Conservation (phyloP, 2,797 vertebrate species). For the Halcyon chelicuti region DNA sequence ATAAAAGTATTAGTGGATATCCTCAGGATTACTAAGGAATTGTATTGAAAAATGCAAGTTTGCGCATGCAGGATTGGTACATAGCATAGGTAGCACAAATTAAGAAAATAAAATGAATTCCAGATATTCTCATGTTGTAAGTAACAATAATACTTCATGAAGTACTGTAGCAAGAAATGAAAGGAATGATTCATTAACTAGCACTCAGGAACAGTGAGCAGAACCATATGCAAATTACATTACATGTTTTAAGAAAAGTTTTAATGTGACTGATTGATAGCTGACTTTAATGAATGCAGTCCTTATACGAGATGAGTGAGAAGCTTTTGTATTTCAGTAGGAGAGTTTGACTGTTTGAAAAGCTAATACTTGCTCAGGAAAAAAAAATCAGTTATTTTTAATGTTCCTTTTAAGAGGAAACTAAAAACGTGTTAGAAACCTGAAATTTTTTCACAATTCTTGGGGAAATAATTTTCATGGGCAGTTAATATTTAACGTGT, state of each 20-base stretch:
- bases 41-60: background rate
- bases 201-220: background rate
- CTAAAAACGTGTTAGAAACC: background rate
- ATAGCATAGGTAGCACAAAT: background rate
- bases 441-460: background rate
- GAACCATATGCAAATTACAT: background rate
- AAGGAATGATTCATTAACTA: background rate
- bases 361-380: background rate
- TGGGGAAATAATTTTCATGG: background rate
- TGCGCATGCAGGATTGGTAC: background rate
- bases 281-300: slow-evolving; percentile 42
- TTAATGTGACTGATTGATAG: slow-evolving; percentile 29
- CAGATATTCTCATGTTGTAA: background rate
- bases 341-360: slow-evolving; percentile 15
- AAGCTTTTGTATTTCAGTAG: slow-evolving; percentile 32
- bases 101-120: background rate
- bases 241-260: background rate
- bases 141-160: background rate
- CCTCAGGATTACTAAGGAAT: background rate
- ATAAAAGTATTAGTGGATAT: background rate
- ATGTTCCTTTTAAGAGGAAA: background rate
- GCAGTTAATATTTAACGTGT: background rate
- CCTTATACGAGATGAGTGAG: background rate
- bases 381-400: background rate
- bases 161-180: background rate